phyloP scores from a whole-genome alignment of 2,797 vertebrate species.

The Typhlichthys eigenmanni region DNA sequence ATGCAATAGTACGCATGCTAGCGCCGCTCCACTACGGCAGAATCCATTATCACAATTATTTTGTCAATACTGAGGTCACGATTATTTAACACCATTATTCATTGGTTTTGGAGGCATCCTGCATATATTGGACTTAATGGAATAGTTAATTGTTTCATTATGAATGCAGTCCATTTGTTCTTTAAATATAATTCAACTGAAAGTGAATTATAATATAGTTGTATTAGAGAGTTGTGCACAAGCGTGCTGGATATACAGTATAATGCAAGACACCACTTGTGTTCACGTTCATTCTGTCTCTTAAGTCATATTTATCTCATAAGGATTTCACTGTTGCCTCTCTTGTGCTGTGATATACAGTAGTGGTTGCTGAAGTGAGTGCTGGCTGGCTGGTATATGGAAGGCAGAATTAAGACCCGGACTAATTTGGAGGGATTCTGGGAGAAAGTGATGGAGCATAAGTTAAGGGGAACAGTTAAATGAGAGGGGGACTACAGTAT shows the following conservation, averaged over 20 bases:
- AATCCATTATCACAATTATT: too few relatives aligned
- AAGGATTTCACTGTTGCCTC: conserved; percentile 54
- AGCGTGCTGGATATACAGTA: too few relatives aligned
- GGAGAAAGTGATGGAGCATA: conserved; percentile 46
- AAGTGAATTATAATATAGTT: too few relatives aligned
- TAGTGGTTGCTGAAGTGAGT: conserved; percentile 54
- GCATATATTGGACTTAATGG: too few relatives aligned
- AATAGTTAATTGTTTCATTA: too few relatives aligned
- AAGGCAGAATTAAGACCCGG: conserved; percentile 70
- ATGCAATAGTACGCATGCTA: background rate
- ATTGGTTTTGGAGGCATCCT: too few relatives aligned
- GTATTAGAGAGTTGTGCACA: too few relatives aligned
- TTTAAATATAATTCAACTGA: background rate
- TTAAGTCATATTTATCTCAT: conserved; percentile 50
- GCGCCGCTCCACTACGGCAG: too few relatives aligned
- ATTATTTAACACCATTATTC: too few relatives aligned
- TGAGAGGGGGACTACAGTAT: conserved; percentile 59
- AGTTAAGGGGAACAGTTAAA: conserved; percentile 60
- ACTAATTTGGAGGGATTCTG: conserved; percentile 53
- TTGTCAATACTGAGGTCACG: too few relatives aligned
- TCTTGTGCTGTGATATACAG: conserved; percentile 53
- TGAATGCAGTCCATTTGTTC: too few relatives aligned
- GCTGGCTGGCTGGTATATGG: conserved; percentile 58
- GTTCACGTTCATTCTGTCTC: conserved; percentile 2
- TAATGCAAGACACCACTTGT: conserved; percentile 1